These are phyloP conservation scores for Champsocephalus gunnari DNA, from an alignment of 2,797 vertebrate genomes.

Conservation along the genomic window DNA sequence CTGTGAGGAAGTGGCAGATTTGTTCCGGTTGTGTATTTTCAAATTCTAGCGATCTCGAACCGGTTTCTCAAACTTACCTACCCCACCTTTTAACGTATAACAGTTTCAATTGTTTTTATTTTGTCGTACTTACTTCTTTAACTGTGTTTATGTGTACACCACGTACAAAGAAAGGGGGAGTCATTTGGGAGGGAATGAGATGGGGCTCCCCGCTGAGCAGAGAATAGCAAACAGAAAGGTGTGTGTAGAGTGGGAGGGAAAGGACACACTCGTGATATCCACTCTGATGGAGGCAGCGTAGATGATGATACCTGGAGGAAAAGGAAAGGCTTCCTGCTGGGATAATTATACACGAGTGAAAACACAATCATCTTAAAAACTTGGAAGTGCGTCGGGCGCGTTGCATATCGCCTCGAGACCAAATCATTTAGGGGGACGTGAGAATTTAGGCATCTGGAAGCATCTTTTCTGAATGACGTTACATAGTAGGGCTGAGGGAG, in stretches of 20 bases:
- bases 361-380: conserved; percentile 28
- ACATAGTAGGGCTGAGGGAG: conserved; percentile 7
- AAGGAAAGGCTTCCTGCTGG: conserved; percentile 39
- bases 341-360: conserved; percentile 49
- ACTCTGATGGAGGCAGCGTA: conserved; percentile 52
- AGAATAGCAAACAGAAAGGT: conserved; percentile 57
- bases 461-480: conserved; percentile 25
- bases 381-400: background rate
- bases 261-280: conserved; percentile 47
- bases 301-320: conserved; percentile 40
- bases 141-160: too few relatives aligned
- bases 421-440: background rate
- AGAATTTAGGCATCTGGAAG: conserved; percentile 27
- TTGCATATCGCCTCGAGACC: conserved; percentile 7
- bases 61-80: too few relatives aligned
- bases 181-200: conserved; percentile 49
- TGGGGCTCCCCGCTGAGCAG: conserved; percentile 49
- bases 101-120: too few relatives aligned
- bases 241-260: conserved; percentile 53
- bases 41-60: too few relatives aligned
- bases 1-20: too few relatives aligned
- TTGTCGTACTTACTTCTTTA: too few relatives aligned
- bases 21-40: too few relatives aligned
- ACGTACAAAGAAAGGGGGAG: background rate
- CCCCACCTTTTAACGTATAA: too few relatives aligned